Evolutionary conservation across 2,113 vertebrate genomes (phyloP), one percentile per base, ranked within the genome.

Genomic region (Varanus komodoensis): DNA sequence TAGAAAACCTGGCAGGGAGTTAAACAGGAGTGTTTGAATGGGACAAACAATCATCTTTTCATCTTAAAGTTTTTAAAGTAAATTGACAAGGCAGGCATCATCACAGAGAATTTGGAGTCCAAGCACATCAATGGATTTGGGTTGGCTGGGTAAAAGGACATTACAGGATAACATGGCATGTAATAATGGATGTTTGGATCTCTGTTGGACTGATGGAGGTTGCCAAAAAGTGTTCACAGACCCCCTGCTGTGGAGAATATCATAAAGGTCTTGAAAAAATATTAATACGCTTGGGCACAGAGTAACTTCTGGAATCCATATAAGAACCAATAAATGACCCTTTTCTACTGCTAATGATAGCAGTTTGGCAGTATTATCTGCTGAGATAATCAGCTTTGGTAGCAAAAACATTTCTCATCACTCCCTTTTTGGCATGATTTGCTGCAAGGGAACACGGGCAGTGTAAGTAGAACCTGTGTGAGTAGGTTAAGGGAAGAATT

Each of bases 331-430:
- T 92, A 95, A 95, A 96, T 96, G 91, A 92, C 87, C 90, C 93
- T 92, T 93, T 93, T 93, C 89, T 95, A 86, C 94, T 95, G 86
- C 73, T 93, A 94, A 95, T 68, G 21, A 91, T 95, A 91, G 91
- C 94, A 94, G 93, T 93, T 95, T 90, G 92, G 90, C 78, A 78
- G 38, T 0, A 0, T 93, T 97, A 96, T 96, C 96, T 95, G 86
- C 81, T 92, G 73, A 96, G 92, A 94, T 96, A 96, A 97, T 96
- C 96, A 95, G 88, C 92, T 95, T 96, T 96, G 95, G 95, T 94
- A 96, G 86, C 86, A 94, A 92, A 93, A 96, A 87, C 71, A 87
- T 90, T 78, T 94, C 92, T 94, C 73, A 82, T 75, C 89, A 85
- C 89, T 95, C 92, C 4, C 38, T 93, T 95, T 92, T 95, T 94